Evolutionary conservation across 2,888 invertebrate genomes (phyloP).

Genomic region (Morpho deidamia): DNA sequence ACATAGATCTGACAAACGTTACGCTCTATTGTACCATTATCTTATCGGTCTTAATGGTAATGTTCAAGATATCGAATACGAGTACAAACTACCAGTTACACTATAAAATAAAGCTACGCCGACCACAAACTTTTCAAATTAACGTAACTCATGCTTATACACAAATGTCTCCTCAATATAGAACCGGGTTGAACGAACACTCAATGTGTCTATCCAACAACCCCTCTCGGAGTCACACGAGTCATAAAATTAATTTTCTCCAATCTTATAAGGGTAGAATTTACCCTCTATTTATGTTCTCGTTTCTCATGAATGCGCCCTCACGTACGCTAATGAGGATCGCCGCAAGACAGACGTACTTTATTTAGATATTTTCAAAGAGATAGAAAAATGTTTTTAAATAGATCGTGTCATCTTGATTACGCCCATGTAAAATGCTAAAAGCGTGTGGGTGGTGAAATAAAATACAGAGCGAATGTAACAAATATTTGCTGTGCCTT

Average conservation of each 20-base stretch:
- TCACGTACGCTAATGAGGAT: neutral
- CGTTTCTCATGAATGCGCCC: neutral
- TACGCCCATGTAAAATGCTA: no score
- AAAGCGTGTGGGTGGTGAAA: no score
- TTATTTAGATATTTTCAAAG: neutral
- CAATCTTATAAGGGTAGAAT: conserved; percentile 11
- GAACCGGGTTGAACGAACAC: conserved; percentile 25
- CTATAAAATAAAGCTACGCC: neutral
- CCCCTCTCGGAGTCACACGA: conserved; percentile 19
- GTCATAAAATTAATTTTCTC: conserved; percentile 41
- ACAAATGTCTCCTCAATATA: conserved; percentile 12
- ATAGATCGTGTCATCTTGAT: no score
- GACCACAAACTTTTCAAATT: neutral
- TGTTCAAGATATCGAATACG: neutral
- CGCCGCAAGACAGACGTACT: neutral
- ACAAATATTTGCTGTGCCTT: no score
- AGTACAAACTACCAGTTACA: neutral
- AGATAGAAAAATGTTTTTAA: no score
- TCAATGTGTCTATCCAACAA: conserved; percentile 23
- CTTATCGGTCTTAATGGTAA: neutral
- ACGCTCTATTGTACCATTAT: neutral
- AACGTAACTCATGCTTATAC: conserved; percentile 1
- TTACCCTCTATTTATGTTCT: conserved; percentile 2
- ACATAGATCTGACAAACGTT: neutral
- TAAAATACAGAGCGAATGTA: no score